These are phyloP conservation scores for Centropyge bicolor DNA, from an alignment of 2,797 vertebrate species.

Conservation along the genomic window DNA sequence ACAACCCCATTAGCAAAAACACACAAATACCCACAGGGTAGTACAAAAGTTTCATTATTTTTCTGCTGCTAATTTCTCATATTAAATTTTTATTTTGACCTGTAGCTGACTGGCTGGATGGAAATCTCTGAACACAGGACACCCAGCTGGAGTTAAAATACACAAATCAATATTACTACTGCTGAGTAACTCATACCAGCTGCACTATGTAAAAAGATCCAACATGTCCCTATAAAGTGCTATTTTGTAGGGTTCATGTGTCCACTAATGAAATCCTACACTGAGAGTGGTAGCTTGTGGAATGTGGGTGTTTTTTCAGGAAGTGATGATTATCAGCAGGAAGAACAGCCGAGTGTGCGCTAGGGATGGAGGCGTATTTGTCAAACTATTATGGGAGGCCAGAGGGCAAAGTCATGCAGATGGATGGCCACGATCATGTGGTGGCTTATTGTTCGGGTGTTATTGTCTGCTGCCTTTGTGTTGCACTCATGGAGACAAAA, in stretches of 20 bases:
- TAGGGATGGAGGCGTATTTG: conserved; percentile 46
- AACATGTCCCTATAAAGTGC: neutral
- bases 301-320: conserved; percentile 76
- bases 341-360: conserved; percentile 69
- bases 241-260: conserved; percentile 23
- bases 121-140: neutral
- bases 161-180: conserved; percentile 27
- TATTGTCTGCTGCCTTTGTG: conserved; percentile 52
- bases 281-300: conserved; percentile 49
- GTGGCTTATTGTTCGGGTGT: conserved; percentile 38
- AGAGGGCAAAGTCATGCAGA: conserved; percentile 44
- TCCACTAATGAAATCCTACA: conserved; percentile 40
- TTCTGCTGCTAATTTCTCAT: neutral
- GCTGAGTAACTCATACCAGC: conserved; percentile 10
- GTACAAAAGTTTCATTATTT: neutral
- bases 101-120: neutral
- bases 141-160: conserved; percentile 18
- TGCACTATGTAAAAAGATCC: neutral
- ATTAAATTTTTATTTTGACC: neutral
- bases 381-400: conserved; percentile 59
- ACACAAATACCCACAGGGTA: neutral
- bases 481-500: conserved; percentile 43
- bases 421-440: conserved; percentile 41
- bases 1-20: neutral
- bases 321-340: conserved; percentile 81